Base-by-base conservation (phyloP, 2,113 vertebrate genomes). In the Ursus arctos region DNA sequence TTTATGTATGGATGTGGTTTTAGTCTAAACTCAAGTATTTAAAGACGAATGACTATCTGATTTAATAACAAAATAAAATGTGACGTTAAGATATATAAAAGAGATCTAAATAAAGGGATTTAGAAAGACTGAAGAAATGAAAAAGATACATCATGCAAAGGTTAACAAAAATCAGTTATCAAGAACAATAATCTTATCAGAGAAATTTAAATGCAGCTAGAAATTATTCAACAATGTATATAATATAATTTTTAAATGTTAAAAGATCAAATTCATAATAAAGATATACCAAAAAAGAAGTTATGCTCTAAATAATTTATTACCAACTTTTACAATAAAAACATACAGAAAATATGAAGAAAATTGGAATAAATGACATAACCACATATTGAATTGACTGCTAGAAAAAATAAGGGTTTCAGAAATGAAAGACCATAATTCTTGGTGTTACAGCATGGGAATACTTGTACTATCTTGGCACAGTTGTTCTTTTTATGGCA, bases 201-300 rank as follows among this genome's bases (percentile, higher is more conserved):
- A 89, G 18, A 86, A 63, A 53, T 81, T n/a, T 96, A 85, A 94
- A 94, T 55, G 8, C 4, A 36, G 31, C 9, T 85, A 69, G 28
- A 61, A 94, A 61, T 71, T 71, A 83, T 67, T 76, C 43, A 74
- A 83, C 3, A 76, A 21, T 21, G 3, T n/a, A 11, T 71, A 28
- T 51, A 36, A 19, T 49, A 31, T 43, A 82, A 76, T 31, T 83
- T 22, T 77, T 83, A 65, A 76, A 51, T 40, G 19, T 2, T 53
- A 59, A 84, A 40, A 6, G 7, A 59, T 89, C 10, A 40, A 63
- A 96, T 83, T 36, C 7, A 36, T 36, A 84, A 22, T 24, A 43
- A 77, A 82, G 59, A 79, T 24, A 79, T 12, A 67, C 11, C n/a
- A 91, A 65, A 63, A 40, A 79, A 47, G 22, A 72, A 76, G 57